Evolutionary conservation across 2,113 vertebrate species (phyloP).

Genomic region (Corapipo altera): DNA sequence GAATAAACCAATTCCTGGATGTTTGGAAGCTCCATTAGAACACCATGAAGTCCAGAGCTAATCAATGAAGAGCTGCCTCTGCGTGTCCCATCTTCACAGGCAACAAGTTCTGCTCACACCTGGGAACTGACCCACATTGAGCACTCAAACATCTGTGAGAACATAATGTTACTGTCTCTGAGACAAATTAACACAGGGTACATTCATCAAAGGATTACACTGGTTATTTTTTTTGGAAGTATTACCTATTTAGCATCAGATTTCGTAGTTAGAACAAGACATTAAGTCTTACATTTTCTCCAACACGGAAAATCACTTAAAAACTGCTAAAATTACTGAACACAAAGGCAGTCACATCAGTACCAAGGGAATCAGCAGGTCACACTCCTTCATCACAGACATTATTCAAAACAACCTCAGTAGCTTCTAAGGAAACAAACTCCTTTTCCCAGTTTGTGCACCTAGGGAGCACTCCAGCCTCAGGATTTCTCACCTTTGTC

Average conservation of each 20-base stretch:
- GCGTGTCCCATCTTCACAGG: not conserved
- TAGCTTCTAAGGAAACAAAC: not conserved
- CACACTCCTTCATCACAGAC: not conserved
- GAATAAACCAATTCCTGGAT: not conserved
- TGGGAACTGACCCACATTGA: not conserved
- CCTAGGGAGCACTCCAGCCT: not conserved
- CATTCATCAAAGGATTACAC: not conserved
- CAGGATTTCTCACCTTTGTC: conserved; percentile 20
- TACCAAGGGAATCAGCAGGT: not conserved
- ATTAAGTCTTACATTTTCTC: not conserved
- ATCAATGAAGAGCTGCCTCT: not conserved
- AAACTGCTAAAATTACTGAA: not conserved
- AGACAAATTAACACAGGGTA: not conserved
- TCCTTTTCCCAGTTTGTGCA: not conserved
- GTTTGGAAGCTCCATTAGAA: not conserved
- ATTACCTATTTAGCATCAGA: not conserved
- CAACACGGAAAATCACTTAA: not conserved
- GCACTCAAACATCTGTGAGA: not conserved
- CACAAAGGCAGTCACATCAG: not conserved
- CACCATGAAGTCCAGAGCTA: not conserved
- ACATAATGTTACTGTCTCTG: not conserved
- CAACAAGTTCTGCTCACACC: not conserved
- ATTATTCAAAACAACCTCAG: not conserved
- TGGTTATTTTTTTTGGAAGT: not conserved
- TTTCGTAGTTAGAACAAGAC: not conserved